Conservation (phyloP, 2,113 vertebrate species). For the Caranx ignobilis region DNA sequence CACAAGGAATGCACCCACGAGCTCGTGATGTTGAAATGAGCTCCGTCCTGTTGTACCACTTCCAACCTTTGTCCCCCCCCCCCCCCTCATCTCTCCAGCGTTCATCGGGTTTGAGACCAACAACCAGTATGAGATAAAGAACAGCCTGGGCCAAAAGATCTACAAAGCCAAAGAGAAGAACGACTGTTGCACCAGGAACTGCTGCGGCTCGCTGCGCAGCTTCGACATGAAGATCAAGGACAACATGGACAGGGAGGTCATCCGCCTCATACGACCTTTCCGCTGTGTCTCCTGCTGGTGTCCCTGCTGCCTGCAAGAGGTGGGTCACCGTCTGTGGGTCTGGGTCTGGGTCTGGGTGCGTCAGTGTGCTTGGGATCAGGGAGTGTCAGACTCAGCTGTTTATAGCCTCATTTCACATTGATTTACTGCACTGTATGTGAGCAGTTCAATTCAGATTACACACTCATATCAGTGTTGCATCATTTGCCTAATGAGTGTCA, state of each 20-base stretch:
- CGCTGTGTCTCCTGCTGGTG: constrained; percentile 90
- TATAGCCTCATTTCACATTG: background rate
- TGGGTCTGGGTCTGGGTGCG: background rate
- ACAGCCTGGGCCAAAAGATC: constrained; percentile 88
- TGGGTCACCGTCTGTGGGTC: constrained; percentile 48
- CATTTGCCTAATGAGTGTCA: background rate
- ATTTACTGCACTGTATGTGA: constrained; percentile 9
- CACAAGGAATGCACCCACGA: background rate
- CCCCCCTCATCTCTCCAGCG: constrained; percentile 68
- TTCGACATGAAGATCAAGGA: constrained; percentile 91
- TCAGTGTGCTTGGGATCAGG: background rate
- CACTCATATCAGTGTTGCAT: background rate
- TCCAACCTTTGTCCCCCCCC: background rate
- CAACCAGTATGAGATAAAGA: constrained; percentile 91
- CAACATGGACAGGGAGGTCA: constrained; percentile 86
- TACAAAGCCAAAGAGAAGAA: constrained; percentile 91
- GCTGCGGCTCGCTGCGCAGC: constrained; percentile 90
- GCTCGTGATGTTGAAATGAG: background rate
- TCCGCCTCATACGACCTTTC: constrained; percentile 88
- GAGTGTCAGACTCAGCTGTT: background rate
- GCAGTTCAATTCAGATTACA: background rate
- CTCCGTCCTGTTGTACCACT: background rate
- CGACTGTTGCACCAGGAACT: constrained; percentile 90
- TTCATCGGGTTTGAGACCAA: constrained; percentile 89
- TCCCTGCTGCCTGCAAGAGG: constrained; percentile 93